A percentile compares a stretch with the other conserved stretches of the same genome.
Evolutionary conservation across 2,113 vertebrate genomes (phyloP).

Genomic region (Menura novaehollandiae): DNA sequence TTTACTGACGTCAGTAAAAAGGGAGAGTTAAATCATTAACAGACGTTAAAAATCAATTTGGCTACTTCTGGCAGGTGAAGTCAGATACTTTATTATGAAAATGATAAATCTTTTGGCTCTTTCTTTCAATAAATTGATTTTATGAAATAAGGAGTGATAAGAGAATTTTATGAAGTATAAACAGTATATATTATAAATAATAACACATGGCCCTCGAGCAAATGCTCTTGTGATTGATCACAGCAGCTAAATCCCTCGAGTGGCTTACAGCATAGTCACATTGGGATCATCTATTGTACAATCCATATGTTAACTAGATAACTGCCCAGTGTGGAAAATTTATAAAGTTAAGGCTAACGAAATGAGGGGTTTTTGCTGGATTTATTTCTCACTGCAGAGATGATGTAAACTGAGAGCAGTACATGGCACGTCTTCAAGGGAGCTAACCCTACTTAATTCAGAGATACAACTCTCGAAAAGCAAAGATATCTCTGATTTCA

Average conservation of each 20-base stretch:
- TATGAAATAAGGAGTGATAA: conserved; percentile 38
- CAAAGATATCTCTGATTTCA: conserved; percentile 26
- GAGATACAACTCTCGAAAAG: background rate
- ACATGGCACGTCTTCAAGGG: background rate
- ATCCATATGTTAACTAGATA: conserved; percentile 44
- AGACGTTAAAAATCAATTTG: conserved; percentile 44
- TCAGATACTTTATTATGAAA: conserved; percentile 52
- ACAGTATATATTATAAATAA: conserved; percentile 43
- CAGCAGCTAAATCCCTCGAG: conserved; percentile 1
- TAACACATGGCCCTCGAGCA: conserved; percentile 30
- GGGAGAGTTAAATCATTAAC: conserved; percentile 62
- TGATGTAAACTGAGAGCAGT: background rate
- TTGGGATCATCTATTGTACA: background rate
- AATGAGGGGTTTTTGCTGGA: background rate
- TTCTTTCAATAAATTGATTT: conserved; percentile 48
- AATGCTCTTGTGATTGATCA: conserved; percentile 52
- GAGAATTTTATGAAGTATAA: conserved; percentile 50
- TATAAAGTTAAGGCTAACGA: conserved; percentile 13
- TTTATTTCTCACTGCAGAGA: conserved; percentile 15
- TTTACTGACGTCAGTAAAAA: conserved; percentile 46
- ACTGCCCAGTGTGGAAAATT: conserved; percentile 20
- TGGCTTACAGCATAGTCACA: conserved; percentile 5
- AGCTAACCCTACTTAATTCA: background rate
- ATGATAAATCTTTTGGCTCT: conserved; percentile 35
- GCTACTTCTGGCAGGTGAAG: conserved; percentile 50